Evolutionary conservation across 2,888 invertebrate species (phyloP).

Genomic region (Drosophila hamatofila): DNA sequence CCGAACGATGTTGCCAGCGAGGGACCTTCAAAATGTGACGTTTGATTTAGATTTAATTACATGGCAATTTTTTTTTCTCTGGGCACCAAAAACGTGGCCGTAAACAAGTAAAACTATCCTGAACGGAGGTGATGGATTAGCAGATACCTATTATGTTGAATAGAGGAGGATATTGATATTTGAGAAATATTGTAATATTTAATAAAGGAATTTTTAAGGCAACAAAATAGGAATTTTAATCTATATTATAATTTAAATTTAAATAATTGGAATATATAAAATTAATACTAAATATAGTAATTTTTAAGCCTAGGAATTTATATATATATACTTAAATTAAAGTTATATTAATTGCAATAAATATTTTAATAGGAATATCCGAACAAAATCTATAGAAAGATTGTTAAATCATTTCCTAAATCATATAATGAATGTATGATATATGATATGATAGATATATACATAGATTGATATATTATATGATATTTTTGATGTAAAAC

Average conservation of each 20-base stretch:
- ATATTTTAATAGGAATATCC: too few relatives aligned
- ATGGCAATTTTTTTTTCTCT: slow-evolving; percentile 56
- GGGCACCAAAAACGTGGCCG: slow-evolving; percentile 47
- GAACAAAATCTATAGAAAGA: too few relatives aligned
- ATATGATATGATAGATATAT: too few relatives aligned
- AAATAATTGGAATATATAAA: too few relatives aligned
- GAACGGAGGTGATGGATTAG: background rate
- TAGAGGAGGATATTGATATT: background rate
- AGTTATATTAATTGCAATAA: too few relatives aligned
- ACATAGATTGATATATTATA: too few relatives aligned
- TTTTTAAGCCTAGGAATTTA: too few relatives aligned
- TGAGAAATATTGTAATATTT: background rate
- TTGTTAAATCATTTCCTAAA: too few relatives aligned
- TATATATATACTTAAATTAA: too few relatives aligned
- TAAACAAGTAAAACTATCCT: slow-evolving; percentile 14
- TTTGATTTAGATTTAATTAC: slow-evolving; percentile 82
- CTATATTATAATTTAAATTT: background rate
- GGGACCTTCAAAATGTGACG: slow-evolving; percentile 78
- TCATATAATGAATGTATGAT: too few relatives aligned
- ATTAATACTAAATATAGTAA: too few relatives aligned
- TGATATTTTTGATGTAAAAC: too few relatives aligned
- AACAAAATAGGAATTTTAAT: background rate
- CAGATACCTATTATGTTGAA: background rate
- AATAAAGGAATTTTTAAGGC: background rate
- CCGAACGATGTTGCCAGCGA: slow-evolving; percentile 51